A percentile compares a stretch with the other conserved stretches of the same genome.
Evolutionary conservation across 2,888 invertebrate species (phyloP).

Genomic region (Lampropteryx suffumata): DNA sequence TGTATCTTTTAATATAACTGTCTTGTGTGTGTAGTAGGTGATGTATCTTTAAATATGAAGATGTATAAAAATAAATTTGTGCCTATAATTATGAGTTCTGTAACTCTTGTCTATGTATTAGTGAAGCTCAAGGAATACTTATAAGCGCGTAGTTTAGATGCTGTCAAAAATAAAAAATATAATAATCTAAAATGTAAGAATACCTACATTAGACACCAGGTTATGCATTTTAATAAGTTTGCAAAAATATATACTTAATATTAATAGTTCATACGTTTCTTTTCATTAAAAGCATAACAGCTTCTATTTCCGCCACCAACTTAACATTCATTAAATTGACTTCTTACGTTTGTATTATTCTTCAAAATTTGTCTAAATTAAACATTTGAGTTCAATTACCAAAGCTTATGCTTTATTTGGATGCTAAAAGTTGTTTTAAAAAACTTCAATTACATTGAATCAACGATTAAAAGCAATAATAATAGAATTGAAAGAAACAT

Average conservation of each 20-base stretch:
- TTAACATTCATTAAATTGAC: conserved; percentile 9
- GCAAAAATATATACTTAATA: conserved; percentile 22
- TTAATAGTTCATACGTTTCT: background rate
- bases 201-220: conserved; percentile 67
- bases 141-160: conserved; percentile 78
- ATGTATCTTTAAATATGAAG: conserved; percentile 50
- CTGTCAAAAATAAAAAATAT: conserved; percentile 58
- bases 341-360: background rate
- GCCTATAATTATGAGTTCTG: conserved; percentile 71
- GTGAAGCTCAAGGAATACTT: conserved; percentile 75
- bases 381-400: background rate
- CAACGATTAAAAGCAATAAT: conserved; percentile 73
- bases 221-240: conserved; percentile 63
- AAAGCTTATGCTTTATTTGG: no score
- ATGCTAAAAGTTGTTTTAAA: conserved; percentile 21
- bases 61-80: conserved; percentile 65
- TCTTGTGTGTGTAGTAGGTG: conserved; percentile 74
- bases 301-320: no score
- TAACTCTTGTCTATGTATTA: conserved; percentile 66
- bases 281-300: background rate
- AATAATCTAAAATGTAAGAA: conserved; percentile 52
- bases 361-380: no score
- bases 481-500: conserved; percentile 55
- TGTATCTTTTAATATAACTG: conserved; percentile 37
- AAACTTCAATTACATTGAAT: conserved; percentile 46